Percentiles rank a stretch among this genome's conserved stretches.
These are phyloP conservation scores for Halictus quadricinctus DNA, from an alignment of 2,888 invertebrate genomes.

Conservation along the genomic window DNA sequence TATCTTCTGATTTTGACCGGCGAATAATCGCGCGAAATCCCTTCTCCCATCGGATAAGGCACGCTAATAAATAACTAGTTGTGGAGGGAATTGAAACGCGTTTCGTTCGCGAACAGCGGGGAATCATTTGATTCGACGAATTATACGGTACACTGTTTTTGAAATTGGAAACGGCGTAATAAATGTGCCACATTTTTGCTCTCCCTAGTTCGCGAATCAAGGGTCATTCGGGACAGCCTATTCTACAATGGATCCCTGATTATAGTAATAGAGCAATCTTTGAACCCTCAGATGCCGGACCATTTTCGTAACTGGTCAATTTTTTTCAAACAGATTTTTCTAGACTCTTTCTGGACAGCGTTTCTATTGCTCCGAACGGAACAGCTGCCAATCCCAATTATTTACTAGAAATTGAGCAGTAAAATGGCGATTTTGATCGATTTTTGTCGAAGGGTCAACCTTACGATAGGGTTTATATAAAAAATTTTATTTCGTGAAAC, in stretches of 20 bases:
- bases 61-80: conserved; percentile 20
- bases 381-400: too few species aligned
- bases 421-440: too few species aligned
- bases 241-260: not conserved
- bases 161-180: not conserved
- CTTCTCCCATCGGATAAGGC: not conserved
- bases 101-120: not conserved
- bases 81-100: conserved; percentile 20
- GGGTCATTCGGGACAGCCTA: not conserved
- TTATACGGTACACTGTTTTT: not conserved
- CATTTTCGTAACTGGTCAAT: not conserved
- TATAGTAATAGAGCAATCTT: not conserved
- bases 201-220: not conserved
- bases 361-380: too few species aligned
- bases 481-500: too few species aligned
- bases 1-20: conserved; percentile 53
- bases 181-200: not conserved
- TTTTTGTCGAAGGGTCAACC: too few species aligned
- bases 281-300: not conserved
- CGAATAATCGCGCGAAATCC: conserved; percentile 39
- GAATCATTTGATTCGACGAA: not conserved
- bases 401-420: too few species aligned
- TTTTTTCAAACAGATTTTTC: not conserved
- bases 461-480: too few species aligned
- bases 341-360: too few species aligned